A percentile compares a stretch with the other conserved stretches of the same genome.
Conservation (phyloP, 30 jellyfish, hydroid and myxozoan species). For the Aurelia aurita region DNA sequence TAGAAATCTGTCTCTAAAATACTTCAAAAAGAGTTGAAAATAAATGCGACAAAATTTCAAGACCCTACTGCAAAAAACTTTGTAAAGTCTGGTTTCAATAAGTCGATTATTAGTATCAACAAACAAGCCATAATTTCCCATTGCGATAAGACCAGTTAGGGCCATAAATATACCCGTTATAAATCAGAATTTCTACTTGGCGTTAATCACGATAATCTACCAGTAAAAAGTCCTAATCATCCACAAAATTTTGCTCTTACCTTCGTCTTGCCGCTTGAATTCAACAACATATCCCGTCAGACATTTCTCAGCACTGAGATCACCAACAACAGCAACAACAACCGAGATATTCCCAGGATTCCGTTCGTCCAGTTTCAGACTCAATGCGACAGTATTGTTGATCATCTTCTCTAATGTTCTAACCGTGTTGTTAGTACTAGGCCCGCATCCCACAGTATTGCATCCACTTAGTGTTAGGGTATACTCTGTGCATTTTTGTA, state of each 20-base stretch:
- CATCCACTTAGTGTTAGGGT: slow-evolving; percentile 41
- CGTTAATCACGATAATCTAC: no score
- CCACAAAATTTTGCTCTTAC: not conserved
- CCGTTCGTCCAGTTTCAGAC: slow-evolving; percentile 1
- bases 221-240: no score
- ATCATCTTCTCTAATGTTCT: slow-evolving; percentile 7
- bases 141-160: not conserved
- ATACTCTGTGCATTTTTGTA: slow-evolving; percentile 39
- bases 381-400: slow-evolving; percentile 4
- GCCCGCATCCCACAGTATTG: slow-evolving; percentile 67
- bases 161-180: no score
- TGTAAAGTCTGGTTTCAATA: not conserved
- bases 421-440: not conserved
- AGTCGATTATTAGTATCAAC: no score
- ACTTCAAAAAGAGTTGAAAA: no score
- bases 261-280: slow-evolving; percentile 22
- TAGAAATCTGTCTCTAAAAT: no score
- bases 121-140: no score
- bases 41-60: no score
- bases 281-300: slow-evolving; percentile 18
- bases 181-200: no score
- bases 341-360: slow-evolving; percentile 24
- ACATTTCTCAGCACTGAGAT: not conserved
- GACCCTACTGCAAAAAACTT: no score
- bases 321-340: not conserved